These are phyloP conservation scores for Steinernema scapterisci DNA, from an alignment of 2,888 invertebrate genomes.

Conservation along the genomic window DNA sequence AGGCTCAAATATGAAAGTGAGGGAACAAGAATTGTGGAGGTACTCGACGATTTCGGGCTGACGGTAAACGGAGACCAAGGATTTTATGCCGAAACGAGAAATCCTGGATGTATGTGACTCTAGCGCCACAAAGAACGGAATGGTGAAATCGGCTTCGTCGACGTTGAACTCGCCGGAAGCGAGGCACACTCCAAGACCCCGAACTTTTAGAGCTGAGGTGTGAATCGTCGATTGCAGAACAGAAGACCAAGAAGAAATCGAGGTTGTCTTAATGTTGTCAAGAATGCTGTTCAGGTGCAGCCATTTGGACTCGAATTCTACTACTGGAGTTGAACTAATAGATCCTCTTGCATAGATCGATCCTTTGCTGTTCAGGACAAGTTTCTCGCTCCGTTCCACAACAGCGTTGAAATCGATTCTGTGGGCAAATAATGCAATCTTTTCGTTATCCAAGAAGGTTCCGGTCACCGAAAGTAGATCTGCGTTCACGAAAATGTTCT, in stretches of 20 bases:
- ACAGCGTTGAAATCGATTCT: background rate
- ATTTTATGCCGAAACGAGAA: background rate
- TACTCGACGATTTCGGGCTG: background rate
- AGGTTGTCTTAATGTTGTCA: background rate
- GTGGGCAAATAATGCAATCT: background rate
- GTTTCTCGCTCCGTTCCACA: background rate
- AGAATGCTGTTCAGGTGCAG: slow-evolving; percentile 11
- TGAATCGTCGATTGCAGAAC: slow-evolving; percentile 2
- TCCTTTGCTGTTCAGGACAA: slow-evolving; percentile 2
- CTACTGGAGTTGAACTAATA: background rate
- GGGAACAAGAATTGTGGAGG: background rate
- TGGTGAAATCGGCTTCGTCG: background rate
- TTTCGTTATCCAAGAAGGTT: background rate
- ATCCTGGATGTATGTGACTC: background rate
- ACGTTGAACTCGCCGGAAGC: background rate
- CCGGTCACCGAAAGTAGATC: background rate
- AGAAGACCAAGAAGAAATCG: background rate
- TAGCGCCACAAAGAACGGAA: slow-evolving; percentile 8
- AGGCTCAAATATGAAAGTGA: background rate
- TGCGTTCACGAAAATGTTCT: slow-evolving; percentile 20
- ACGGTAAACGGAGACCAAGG: background rate
- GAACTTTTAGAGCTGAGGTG: background rate
- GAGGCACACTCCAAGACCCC: slow-evolving; percentile 12
- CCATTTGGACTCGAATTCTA: background rate
- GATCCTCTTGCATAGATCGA: background rate